Percentiles rank a stretch among this genome's conserved stretches.
phyloP scores from a whole-genome alignment of 2,113 vertebrate species.

The Lamprologus sp. region DNA sequence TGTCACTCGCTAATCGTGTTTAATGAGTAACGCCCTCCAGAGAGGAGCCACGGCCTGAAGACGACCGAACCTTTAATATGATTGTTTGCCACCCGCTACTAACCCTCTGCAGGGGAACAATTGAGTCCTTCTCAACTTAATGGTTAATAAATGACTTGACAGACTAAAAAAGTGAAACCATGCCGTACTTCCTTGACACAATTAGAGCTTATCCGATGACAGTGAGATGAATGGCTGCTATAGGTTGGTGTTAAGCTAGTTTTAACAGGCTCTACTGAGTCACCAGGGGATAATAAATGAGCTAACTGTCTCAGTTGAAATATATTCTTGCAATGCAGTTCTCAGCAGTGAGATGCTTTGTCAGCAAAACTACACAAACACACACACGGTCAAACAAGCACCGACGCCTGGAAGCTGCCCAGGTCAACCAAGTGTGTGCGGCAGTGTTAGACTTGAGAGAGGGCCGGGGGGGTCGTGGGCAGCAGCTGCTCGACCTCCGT shows the following conservation, averaged over 20 bases:
- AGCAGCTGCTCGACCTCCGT: conserved; percentile 55
- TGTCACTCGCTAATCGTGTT: not conserved
- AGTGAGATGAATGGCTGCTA: conserved; percentile 5
- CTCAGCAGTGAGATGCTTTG: not conserved
- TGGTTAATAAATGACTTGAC: not conserved
- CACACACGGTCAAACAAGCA: not conserved
- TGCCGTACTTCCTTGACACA: not conserved
- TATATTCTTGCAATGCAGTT: not conserved
- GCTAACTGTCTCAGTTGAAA: not conserved
- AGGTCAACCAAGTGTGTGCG: not conserved
- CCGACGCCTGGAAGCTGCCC: not conserved
- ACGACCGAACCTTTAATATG: not conserved
- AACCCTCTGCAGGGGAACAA: not conserved
- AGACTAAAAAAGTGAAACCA: not conserved
- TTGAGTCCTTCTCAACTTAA: not conserved
- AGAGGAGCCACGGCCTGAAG: not conserved
- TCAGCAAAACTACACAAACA: not conserved
- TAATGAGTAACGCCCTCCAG: not conserved
- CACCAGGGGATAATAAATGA: not conserved
- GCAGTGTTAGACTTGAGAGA: conserved; percentile 34
- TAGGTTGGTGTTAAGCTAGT: not conserved
- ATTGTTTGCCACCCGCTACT: not conserved
- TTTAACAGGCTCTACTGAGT: not conserved
- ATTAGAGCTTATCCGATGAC: not conserved
- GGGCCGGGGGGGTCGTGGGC: conserved; percentile 3